These are phyloP conservation scores for Melanotus villosus DNA, from an alignment of 2,888 invertebrate genomes.

Conservation along the genomic window DNA sequence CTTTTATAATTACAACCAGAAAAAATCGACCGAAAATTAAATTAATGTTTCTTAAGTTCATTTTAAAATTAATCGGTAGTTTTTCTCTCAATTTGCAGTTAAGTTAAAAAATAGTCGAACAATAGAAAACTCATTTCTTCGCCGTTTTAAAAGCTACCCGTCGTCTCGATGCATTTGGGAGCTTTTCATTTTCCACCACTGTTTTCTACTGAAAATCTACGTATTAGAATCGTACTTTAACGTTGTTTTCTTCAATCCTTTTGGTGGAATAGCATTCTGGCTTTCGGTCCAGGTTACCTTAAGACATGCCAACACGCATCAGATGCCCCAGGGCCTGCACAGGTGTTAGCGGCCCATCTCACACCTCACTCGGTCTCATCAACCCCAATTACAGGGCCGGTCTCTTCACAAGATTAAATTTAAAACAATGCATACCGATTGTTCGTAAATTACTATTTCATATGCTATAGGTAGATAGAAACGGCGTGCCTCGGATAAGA, in stretches of 20 bases:
- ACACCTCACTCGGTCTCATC: slow-evolving; percentile 66
- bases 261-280: slow-evolving; percentile 41
- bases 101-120: slow-evolving; percentile 29
- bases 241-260: too few relatives aligned
- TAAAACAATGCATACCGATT: slow-evolving; percentile 66
- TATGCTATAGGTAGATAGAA: slow-evolving; percentile 52
- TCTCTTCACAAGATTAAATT: slow-evolving; percentile 68
- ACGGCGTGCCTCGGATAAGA: slow-evolving; percentile 36
- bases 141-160: slow-evolving; percentile 35
- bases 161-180: slow-evolving; percentile 13
- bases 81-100: slow-evolving; percentile 36
- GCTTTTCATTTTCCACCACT: slow-evolving; percentile 10
- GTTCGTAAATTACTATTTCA: slow-evolving; percentile 59
- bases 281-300: slow-evolving; percentile 41
- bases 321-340: slow-evolving; percentile 62
- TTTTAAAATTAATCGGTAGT: slow-evolving; percentile 37
- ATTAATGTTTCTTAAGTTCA: slow-evolving; percentile 17
- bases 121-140: slow-evolving; percentile 41
- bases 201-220: too few relatives aligned
- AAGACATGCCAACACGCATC: slow-evolving; percentile 63
- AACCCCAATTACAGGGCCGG: slow-evolving; percentile 68
- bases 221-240: too few relatives aligned
- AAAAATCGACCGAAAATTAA: slow-evolving; percentile 19
- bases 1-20: background rate
- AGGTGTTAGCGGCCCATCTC: slow-evolving; percentile 65